These are phyloP conservation scores for Acanthisitta chloris DNA, from an alignment of 2,113 vertebrate genomes.

Conservation along the genomic window DNA sequence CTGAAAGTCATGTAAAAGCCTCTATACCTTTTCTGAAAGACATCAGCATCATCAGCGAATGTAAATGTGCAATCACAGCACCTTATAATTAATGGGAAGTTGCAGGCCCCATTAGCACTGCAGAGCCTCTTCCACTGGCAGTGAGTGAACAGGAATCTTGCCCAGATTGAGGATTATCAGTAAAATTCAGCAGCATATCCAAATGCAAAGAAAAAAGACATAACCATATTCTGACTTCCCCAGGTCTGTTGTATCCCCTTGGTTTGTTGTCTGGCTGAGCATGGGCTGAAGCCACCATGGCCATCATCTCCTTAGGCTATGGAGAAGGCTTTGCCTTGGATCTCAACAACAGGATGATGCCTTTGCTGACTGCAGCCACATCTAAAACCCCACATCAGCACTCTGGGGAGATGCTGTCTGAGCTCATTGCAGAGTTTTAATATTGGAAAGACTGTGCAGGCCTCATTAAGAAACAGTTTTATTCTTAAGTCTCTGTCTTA, in stretches of 20 bases:
- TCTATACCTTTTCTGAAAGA: constrained; percentile 30
- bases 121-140: background rate
- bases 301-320: background rate
- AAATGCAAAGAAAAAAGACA: background rate
- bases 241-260: background rate
- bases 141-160: background rate
- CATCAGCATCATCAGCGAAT: background rate
- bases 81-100: background rate
- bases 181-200: background rate
- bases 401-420: constrained; percentile 31
- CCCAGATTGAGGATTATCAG: background rate
- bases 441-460: constrained; percentile 17
- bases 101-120: background rate
- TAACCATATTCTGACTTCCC: background rate
- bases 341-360: background rate
- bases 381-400: background rate
- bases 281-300: background rate
- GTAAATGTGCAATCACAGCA: constrained; percentile 36
- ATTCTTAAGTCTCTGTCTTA: background rate
- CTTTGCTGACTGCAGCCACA: background rate
- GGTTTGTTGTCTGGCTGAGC: background rate
- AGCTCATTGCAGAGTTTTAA: constrained; percentile 9
- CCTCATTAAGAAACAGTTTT: constrained; percentile 40
- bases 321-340: background rate
- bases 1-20: constrained; percentile 50